Evolutionary conservation across 2,888 invertebrate species (phyloP).

Genomic region (Nasonovia ribisnigri): DNA sequence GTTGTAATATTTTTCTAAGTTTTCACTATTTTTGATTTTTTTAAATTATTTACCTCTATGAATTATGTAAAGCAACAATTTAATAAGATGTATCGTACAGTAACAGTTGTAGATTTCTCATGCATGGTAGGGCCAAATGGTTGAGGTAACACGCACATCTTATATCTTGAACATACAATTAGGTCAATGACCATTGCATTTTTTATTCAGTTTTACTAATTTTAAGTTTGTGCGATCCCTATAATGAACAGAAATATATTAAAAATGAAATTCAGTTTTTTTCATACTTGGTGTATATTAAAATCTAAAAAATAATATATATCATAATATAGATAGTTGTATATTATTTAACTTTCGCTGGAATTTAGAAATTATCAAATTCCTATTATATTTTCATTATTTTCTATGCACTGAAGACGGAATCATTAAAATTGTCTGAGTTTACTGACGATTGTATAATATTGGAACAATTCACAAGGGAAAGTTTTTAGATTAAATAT

Average conservation of each 20-base stretch:
- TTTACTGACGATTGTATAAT: conserved; percentile 60
- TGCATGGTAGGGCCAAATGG: background rate
- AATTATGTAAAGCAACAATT: conserved; percentile 18
- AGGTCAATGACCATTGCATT: background rate
- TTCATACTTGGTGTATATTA: background rate
- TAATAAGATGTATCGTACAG: background rate
- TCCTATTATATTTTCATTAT: conserved; percentile 22
- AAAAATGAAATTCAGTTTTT: background rate
- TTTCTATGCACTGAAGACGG: conserved; percentile 24
- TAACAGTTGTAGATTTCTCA: conserved; percentile 10
- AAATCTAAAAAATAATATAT: background rate
- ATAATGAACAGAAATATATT: background rate
- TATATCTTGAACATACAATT: background rate
- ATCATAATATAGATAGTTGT: background rate
- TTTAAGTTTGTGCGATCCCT: background rate
- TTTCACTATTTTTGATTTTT: background rate
- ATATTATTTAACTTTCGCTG: conserved; percentile 43
- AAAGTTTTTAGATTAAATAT: conserved; percentile 49
- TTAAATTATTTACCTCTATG: background rate
- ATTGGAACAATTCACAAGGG: conserved; percentile 58
- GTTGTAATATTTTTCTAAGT: background rate
- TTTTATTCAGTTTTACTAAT: background rate
- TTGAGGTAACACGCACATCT: conserved; percentile 5
- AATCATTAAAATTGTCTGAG: conserved; percentile 56
- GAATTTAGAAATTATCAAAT: conserved; percentile 47